These are phyloP conservation scores for Cottus gobio DNA, from an alignment of 2,113 vertebrate species.

Conservation along the genomic window DNA sequence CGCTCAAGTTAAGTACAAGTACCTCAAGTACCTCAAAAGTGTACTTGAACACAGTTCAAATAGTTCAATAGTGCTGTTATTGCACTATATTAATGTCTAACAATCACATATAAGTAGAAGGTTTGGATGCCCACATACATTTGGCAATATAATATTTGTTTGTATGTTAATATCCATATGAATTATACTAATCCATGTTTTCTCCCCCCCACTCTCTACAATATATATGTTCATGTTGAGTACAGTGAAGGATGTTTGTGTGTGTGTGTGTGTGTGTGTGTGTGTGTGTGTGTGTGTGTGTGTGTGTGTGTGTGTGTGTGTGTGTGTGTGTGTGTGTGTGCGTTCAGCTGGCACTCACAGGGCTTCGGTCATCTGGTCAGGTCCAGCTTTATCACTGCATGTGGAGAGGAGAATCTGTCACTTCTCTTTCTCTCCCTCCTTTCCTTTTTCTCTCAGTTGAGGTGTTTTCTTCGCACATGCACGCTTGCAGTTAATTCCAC, in stretches of 20 bases:
- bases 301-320: slow-evolving; percentile 25
- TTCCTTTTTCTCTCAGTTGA: background rate
- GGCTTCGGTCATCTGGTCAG: slow-evolving; percentile 64
- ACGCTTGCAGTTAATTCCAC: slow-evolving; percentile 30
- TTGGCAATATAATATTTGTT: background rate
- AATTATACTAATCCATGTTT: background rate
- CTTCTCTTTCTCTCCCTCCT: slow-evolving; percentile 46
- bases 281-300: slow-evolving; percentile 18
- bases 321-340: slow-evolving; percentile 25
- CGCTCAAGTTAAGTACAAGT: background rate
- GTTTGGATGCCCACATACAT: background rate
- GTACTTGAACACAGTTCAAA: background rate
- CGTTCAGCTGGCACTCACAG: slow-evolving; percentile 71
- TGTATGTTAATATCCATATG: slow-evolving; percentile 1
- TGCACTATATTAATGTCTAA: background rate
- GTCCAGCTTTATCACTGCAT: slow-evolving; percentile 74
- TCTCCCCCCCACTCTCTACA: background rate
- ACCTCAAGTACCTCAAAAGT: background rate
- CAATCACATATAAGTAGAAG: background rate
- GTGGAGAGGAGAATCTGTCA: slow-evolving; percentile 77
- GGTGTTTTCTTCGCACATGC: background rate
- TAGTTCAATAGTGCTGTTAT: too few relatives aligned
- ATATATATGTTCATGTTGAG: background rate
- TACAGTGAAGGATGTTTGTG: background rate
- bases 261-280: slow-evolving; percentile 24